A percentile compares a stretch with the other conserved stretches of the same genome.
Evolutionary conservation across 2,888 invertebrate species (phyloP).

Genomic region (Diarsia dahlii): DNA sequence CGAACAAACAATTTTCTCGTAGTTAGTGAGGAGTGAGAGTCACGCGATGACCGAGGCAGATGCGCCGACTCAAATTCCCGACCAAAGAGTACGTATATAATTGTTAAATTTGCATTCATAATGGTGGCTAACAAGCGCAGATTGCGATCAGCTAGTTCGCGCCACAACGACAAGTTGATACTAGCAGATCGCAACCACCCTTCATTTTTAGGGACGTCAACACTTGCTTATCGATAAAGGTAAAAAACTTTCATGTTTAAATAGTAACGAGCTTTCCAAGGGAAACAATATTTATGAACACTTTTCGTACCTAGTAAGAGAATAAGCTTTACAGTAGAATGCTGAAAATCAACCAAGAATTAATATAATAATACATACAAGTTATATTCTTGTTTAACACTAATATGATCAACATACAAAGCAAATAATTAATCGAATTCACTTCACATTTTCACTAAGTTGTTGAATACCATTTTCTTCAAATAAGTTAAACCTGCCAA

Average conservation of each 20-base stretch:
- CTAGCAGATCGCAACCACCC: slow-evolving; percentile 74
- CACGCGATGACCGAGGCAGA: slow-evolving; percentile 78
- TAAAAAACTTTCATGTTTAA: not conserved
- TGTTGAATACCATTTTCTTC: not conserved
- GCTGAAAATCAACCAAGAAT: not conserved
- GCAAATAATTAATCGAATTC: not conserved
- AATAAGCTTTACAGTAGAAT: not conserved
- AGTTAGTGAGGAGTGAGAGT: slow-evolving; percentile 67
- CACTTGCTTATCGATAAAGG: slow-evolving; percentile 58
- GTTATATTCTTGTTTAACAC: not conserved
- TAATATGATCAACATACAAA: not conserved
- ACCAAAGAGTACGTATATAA: slow-evolving; percentile 73
- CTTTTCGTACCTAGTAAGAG: not conserved
- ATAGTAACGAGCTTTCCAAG: not conserved
- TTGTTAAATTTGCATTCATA: slow-evolving; percentile 88
- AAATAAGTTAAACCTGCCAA: not conserved
- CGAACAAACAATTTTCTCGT: slow-evolving; percentile 73
- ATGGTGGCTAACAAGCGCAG: slow-evolving; percentile 85
- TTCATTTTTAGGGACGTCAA: slow-evolving; percentile 68
- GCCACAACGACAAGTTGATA: slow-evolving; percentile 84
- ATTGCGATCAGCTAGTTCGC: slow-evolving; percentile 86
- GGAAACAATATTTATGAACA: not conserved
- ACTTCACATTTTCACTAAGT: not conserved
- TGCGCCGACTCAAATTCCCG: slow-evolving; percentile 69
- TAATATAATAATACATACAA: not conserved